phyloP scores from a whole-genome alignment of 1,140 invertebrate species.

The Uloborus diversus region DNA sequence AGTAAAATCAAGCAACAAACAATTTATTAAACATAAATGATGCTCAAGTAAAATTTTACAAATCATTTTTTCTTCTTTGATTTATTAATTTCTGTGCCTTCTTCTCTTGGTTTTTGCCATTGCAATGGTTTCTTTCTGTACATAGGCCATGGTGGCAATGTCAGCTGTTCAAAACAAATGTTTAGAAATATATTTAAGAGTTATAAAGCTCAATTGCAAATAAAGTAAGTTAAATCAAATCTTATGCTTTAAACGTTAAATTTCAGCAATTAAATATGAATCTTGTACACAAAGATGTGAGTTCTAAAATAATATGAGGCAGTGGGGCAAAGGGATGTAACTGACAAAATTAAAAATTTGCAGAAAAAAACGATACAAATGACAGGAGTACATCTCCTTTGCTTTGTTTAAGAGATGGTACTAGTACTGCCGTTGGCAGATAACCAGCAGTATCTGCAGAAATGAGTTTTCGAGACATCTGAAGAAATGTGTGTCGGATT shows the following conservation, averaged over 20 bases:
- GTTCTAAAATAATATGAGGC: background rate
- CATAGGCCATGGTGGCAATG: slow-evolving; percentile 93
- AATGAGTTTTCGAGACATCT: no score
- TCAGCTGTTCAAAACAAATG: slow-evolving; percentile 73
- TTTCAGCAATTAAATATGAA: background rate
- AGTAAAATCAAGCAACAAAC: no score
- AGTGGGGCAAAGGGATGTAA: background rate
- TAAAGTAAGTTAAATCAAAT: background rate
- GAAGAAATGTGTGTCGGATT: no score
- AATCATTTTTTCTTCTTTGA: slow-evolving; percentile 61
- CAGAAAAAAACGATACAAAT: no score
- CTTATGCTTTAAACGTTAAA: background rate
- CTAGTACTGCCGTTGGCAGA: no score
- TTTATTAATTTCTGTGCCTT: slow-evolving; percentile 43
- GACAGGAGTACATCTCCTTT: no score
- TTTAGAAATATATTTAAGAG: slow-evolving; percentile 22
- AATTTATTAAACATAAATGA: no score
- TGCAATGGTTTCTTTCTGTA: slow-evolving; percentile 84
- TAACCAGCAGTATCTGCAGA: no score
- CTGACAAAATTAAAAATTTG: no score
- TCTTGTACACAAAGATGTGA: background rate
- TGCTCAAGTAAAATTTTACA: no score
- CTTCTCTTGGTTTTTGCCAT: slow-evolving; percentile 84
- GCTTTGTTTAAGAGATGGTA: no score
- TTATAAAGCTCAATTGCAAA: background rate